These are phyloP conservation scores for Nothoprocta perdicaria DNA, from an alignment of 2,113 vertebrate genomes.

Conservation along the genomic window DNA sequence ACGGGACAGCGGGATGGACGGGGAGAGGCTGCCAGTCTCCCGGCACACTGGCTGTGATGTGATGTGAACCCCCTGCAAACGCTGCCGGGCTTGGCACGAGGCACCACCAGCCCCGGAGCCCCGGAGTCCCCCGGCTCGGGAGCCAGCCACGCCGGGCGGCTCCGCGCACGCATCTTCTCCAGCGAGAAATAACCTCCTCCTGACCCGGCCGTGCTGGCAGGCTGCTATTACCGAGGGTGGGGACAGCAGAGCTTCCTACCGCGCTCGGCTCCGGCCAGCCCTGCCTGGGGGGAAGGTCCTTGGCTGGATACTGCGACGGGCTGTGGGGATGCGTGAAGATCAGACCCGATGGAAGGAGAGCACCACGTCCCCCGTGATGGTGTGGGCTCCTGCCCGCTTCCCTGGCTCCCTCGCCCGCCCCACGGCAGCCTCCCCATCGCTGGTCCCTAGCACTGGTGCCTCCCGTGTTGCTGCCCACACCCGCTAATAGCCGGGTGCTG, in stretches of 20 bases:
- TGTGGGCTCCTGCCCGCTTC: background rate
- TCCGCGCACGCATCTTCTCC: background rate
- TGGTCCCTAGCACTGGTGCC: background rate
- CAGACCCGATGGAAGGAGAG: background rate
- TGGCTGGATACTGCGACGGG: accelerated
- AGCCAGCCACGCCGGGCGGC: background rate
- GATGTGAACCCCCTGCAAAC: too few relatives aligned
- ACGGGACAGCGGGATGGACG: background rate
- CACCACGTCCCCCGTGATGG: accelerated
- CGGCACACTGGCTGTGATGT: background rate
- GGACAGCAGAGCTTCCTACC: background rate
- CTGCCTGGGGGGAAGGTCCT: background rate
- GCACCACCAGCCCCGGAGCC: background rate
- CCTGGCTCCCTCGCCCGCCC: background rate
- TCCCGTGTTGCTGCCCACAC: background rate
- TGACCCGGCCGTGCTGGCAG: constrained; percentile 24
- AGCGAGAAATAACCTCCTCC: constrained; percentile 11
- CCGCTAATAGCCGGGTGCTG: background rate
- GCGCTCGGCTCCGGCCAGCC: background rate
- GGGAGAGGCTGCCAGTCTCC: background rate
- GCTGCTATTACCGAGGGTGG: constrained; percentile 43
- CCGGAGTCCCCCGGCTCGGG: accelerated
- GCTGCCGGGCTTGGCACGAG: too few relatives aligned
- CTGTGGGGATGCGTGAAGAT: accelerated
- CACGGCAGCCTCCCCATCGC: accelerated